Percentiles rank a stretch among this genome's conserved stretches.
phyloP scores from a whole-genome alignment of 2,113 vertebrate species.

The Amphilophus citrinellus region DNA sequence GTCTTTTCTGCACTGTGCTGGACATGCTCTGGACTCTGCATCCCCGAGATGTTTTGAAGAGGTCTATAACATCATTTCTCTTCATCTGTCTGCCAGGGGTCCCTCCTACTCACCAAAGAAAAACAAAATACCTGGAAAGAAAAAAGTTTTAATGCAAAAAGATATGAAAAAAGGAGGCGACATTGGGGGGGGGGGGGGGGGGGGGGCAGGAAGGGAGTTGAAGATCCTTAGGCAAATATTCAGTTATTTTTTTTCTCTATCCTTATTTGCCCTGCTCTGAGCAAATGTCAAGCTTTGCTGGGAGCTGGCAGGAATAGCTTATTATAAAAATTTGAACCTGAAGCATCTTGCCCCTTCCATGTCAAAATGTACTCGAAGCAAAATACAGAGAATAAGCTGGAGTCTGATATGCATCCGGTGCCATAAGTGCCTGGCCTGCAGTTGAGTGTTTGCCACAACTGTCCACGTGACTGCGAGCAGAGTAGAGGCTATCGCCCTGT shows the following conservation, averaged over 20 bases:
- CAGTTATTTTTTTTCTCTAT: constrained; percentile 28
- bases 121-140: constrained; percentile 48
- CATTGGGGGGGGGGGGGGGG: not conserved
- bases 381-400: constrained; percentile 32
- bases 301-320: constrained; percentile 52
- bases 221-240: constrained; percentile 61
- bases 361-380: constrained; percentile 41
- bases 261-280: constrained; percentile 54
- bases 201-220: constrained; percentile 8
- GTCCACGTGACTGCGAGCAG: constrained; percentile 11
- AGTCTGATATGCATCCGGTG: constrained; percentile 1
- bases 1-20: constrained; percentile 24
- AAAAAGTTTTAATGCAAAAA: constrained; percentile 12
- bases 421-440: constrained; percentile 3
- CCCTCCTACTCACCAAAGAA: constrained; percentile 31
- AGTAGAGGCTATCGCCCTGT: constrained; percentile 25
- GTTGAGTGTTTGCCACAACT: constrained; percentile 1
- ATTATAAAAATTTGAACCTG: constrained; percentile 63
- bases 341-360: constrained; percentile 34
- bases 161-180: constrained; percentile 26
- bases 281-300: constrained; percentile 62
- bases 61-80: constrained; percentile 41
- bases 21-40: constrained; percentile 27
- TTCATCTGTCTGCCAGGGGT: constrained; percentile 36
- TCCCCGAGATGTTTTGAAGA: constrained; percentile 45